phyloP scores from a whole-genome alignment of 2,113 vertebrate genomes.

The Jacana jacana region DNA sequence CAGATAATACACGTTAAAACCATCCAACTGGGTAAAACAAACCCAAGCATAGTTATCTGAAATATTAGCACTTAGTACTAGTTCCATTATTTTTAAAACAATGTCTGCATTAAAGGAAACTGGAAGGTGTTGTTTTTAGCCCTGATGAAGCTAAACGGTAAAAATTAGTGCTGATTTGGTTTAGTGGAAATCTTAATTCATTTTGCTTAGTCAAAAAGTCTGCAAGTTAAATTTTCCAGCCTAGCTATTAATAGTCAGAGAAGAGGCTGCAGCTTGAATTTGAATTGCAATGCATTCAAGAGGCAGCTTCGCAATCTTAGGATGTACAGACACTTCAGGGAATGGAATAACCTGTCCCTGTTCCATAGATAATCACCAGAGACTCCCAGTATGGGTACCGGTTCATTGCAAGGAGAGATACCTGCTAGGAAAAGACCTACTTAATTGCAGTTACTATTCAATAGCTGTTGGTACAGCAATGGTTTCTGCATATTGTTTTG shows the following conservation, averaged over 20 bases:
- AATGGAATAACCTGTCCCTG: background rate
- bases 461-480: background rate
- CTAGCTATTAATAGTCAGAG: background rate
- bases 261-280: background rate
- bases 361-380: background rate
- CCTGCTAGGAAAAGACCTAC: background rate
- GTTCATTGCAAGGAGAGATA: background rate
- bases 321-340: background rate
- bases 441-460: constrained; percentile 15
- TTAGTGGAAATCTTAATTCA: background rate
- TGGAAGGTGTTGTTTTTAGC: background rate
- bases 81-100: background rate
- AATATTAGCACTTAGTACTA: background rate
- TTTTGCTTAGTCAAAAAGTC: background rate
- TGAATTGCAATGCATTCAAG: background rate
- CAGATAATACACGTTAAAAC: background rate
- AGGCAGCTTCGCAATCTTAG: background rate
- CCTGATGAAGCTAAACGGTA: background rate
- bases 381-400: background rate
- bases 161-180: background rate
- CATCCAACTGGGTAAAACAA: background rate
- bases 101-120: background rate
- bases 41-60: background rate
- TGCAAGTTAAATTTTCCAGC: background rate
- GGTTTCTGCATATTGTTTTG: background rate